Conservation (phyloP, 2,113 vertebrate species). For the Formicarius rufipectus region DNA sequence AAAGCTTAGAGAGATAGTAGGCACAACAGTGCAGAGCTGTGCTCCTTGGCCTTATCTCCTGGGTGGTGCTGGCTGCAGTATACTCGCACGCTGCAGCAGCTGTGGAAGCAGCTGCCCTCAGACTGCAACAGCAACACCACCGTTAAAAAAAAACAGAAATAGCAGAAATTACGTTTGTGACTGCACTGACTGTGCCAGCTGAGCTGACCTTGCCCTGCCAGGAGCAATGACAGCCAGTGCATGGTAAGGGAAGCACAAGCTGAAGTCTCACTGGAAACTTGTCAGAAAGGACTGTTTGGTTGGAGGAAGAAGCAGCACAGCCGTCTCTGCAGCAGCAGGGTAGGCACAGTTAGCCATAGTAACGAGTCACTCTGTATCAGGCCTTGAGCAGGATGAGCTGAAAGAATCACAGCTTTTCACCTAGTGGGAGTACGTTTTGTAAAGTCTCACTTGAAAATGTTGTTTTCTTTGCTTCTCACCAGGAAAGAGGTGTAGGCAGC, state of each 20-base stretch:
- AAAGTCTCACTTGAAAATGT: not conserved
- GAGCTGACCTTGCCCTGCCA: not conserved
- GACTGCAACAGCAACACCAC: not conserved
- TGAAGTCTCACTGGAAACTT: not conserved
- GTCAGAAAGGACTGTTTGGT: not conserved
- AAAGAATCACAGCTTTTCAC: not conserved
- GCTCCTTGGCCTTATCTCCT: slow-evolving; percentile 24
- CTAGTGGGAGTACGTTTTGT: not conserved
- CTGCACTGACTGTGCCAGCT: not conserved
- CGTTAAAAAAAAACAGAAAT: not conserved
- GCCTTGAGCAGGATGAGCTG: not conserved
- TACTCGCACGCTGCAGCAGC: not conserved
- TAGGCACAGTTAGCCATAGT: rapidly evolving
- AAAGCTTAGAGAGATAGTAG: slow-evolving; percentile 23
- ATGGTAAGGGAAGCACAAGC: not conserved
- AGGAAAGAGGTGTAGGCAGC: not conserved
- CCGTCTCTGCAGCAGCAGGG: not conserved
- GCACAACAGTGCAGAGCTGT: not conserved
- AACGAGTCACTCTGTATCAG: not conserved
- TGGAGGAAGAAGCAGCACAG: not conserved
- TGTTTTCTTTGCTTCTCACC: not conserved
- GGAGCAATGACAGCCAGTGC: not conserved
- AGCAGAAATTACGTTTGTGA: not conserved
- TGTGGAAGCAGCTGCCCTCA: slow-evolving; percentile 2
- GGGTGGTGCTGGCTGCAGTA: not conserved